Evolutionary conservation across 2,888 invertebrate genomes (phyloP).

Genomic region (Coecobrya sp.): DNA sequence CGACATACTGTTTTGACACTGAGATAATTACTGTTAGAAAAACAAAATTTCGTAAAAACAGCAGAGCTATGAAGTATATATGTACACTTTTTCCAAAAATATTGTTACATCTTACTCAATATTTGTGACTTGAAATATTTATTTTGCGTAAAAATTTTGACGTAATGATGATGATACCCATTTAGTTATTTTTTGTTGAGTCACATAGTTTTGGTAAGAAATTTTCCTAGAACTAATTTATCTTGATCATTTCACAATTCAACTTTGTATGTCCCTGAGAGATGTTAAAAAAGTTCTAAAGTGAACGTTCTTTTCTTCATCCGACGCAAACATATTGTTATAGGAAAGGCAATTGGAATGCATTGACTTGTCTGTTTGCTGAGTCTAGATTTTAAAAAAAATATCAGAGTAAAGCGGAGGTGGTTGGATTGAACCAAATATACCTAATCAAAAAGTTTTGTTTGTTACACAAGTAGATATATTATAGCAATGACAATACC

Average conservation of each 20-base stretch:
- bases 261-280: background rate
- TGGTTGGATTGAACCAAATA: conserved; percentile 25
- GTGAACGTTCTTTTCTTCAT: background rate
- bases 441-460: conserved; percentile 18
- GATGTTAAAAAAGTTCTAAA: background rate
- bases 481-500: background rate
- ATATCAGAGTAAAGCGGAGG: background rate
- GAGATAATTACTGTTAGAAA: background rate
- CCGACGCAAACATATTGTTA: background rate
- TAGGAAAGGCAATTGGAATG: background rate
- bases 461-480: conserved; percentile 6
- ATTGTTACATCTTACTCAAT: background rate
- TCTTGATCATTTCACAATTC: background rate
- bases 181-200: background rate
- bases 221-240: conserved; percentile 19
- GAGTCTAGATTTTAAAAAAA: background rate
- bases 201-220: background rate
- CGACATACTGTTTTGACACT: too few relatives aligned
- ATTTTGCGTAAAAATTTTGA: background rate
- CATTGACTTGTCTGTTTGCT: background rate
- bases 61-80: too few relatives aligned
- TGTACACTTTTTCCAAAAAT: too few relatives aligned
- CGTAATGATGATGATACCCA: background rate
- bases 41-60: background rate
- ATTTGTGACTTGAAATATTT: background rate